Evolutionary conservation across 2,888 invertebrate species (phyloP).

Genomic region (Phorcus lineatus): DNA sequence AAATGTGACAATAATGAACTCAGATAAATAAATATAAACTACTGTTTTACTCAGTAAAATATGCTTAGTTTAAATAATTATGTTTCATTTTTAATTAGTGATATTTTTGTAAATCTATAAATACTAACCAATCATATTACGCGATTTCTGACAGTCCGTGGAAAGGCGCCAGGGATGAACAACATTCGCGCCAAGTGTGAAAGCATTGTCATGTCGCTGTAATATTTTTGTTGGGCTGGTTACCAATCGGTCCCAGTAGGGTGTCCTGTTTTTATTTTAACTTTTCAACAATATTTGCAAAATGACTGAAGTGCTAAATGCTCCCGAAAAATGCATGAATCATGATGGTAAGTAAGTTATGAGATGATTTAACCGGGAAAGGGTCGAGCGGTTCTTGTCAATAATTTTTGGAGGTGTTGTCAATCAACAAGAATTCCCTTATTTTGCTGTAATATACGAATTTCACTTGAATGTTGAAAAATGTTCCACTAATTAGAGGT

Average conservation of each 20-base stretch:
- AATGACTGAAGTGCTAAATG: background rate
- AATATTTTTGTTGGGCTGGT: background rate
- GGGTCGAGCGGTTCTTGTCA: background rate
- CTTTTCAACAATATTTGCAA: background rate
- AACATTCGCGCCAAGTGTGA: conserved; percentile 29
- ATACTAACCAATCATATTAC: conserved; percentile 8
- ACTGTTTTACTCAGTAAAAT: too few species aligned
- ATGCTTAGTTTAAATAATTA: too few species aligned
- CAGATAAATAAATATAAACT: too few species aligned
- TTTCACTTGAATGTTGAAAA: too few species aligned
- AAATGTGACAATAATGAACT: too few species aligned
- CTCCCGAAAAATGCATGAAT: conserved; percentile 1
- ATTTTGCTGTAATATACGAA: too few species aligned
- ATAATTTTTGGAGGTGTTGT: too few species aligned
- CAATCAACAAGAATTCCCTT: too few species aligned
- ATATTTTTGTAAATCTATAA: background rate
- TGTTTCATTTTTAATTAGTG: too few species aligned
- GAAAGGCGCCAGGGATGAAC: conserved; percentile 23
- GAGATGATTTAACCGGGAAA: background rate
- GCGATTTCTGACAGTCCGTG: background rate
- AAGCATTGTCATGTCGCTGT: background rate
- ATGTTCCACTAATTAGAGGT: too few species aligned
- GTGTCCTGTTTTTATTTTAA: background rate
- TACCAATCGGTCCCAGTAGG: background rate
- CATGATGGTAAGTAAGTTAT: background rate